A percentile compares a stretch with the other conserved stretches of the same genome.
These are phyloP conservation scores for Agriopis aurantiaria DNA, from an alignment of 2,888 invertebrate genomes.

Conservation along the genomic window DNA sequence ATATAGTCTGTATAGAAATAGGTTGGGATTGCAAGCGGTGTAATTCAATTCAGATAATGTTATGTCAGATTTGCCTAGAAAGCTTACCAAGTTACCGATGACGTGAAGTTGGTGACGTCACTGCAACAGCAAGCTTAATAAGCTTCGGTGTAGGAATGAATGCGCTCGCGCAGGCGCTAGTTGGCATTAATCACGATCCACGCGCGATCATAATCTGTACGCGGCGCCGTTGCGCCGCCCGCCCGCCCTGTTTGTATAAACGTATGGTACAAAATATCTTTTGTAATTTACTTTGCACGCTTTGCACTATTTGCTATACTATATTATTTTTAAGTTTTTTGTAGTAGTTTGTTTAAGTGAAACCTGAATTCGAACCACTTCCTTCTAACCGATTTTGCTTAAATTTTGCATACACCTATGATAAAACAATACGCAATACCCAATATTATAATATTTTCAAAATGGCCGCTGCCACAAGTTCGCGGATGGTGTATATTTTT, in stretches of 20 bases:
- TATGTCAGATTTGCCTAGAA: background rate
- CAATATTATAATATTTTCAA: too few species aligned
- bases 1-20: too few species aligned
- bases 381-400: too few species aligned
- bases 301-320: background rate
- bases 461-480: too few species aligned
- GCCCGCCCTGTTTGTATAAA: slow-evolving; percentile 77
- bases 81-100: slow-evolving; percentile 25
- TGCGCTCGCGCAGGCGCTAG: slow-evolving; percentile 66
- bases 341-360: too few species aligned
- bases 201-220: slow-evolving; percentile 77
- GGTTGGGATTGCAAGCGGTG: background rate
- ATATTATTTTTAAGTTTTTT: too few species aligned
- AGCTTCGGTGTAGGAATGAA: slow-evolving; percentile 3
- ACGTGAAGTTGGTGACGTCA: slow-evolving; percentile 15
- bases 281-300: background rate
- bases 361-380: too few species aligned
- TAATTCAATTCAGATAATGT: background rate
- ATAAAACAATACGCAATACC: too few species aligned
- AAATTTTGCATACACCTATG: too few species aligned
- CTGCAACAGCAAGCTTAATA: background rate
- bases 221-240: slow-evolving; percentile 55
- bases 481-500: too few species aligned
- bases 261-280: slow-evolving; percentile 70
- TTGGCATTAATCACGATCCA: slow-evolving; percentile 79